phyloP scores from a whole-genome alignment of 2,113 vertebrate species.

The Arizona elegans region DNA sequence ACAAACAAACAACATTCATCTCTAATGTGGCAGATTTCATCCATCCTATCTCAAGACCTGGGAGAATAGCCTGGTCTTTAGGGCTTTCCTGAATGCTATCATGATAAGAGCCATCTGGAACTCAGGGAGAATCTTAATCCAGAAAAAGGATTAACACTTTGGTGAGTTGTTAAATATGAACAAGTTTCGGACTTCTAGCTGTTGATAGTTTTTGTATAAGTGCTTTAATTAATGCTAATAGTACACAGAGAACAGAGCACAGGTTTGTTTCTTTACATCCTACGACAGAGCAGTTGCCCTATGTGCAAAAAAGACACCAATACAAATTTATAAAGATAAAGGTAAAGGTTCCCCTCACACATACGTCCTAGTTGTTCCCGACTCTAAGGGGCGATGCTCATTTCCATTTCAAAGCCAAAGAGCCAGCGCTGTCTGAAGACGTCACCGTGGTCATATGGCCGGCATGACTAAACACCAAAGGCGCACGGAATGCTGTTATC shows the following conservation, averaged over 20 bases:
- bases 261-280: not conserved
- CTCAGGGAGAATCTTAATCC: not conserved
- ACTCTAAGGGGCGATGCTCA: no score
- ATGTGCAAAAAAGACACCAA: not conserved
- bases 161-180: not conserved
- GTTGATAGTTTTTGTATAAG: not conserved
- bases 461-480: no score
- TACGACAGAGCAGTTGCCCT: not conserved
- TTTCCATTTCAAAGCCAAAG: no score
- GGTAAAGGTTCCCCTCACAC: no score
- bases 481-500: no score
- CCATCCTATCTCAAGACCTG: not conserved
- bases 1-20: not conserved
- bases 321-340: not conserved
- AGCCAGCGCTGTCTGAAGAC: no score
- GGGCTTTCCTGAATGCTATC: not conserved
- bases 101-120: not conserved
- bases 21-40: not conserved
- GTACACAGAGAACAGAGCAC: not conserved
- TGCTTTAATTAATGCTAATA: not conserved
- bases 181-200: not conserved
- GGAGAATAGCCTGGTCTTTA: not conserved
- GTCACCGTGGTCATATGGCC: no score
- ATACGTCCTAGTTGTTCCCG: no score
- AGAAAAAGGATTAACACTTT: not conserved